Base-by-base conservation (phyloP, 1,140 invertebrate species). In the Saccostrea echinata region DNA sequence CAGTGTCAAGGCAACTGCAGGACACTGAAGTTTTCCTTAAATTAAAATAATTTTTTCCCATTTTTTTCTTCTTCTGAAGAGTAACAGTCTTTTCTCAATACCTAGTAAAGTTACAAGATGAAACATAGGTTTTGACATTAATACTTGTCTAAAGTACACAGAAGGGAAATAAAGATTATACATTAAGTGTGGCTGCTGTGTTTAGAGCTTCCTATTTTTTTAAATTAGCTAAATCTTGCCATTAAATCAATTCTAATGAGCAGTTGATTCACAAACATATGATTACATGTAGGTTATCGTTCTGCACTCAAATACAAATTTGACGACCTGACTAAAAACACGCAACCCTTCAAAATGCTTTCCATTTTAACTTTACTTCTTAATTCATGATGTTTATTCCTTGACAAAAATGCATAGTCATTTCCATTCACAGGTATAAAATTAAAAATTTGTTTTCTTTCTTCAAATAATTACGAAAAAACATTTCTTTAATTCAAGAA, bases 111-210 rank as follows among this genome's bases (percentile, higher is more conserved):
- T 76, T 33, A 30, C 68, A 76, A 76, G 13, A 76, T 76, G 68
- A 27, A 76, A 33, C 68, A 76, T 76, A 27, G 30, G 27, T 76
- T 33, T 76, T 76, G 68, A 76, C 68, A 76, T 76, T 76, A 76
- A 76, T 76, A 76, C 68, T 33, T 76, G 30, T 30, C 27, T 76
- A 76, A 76, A 76, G 68, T 76, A 30, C 68, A 76, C 27, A 30
- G 68, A 76, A 27, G 68, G 30, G 30, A 76, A 76, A 76, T 76
- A 76, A 76, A 76, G 68, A 76, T 76, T 76, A 76, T 18, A 3
- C 27, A 30, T 64, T 33, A 76, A 76, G 68, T 33, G 30, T 27
- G 68, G 11, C 68, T 76, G 68, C 68, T 33, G 68, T 27, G 68
- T 30, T 76, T 76, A 76, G 16, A 30, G 16, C 68, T 76, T 76